phyloP scores from a whole-genome alignment of 2,113 vertebrate genomes.

The Caloenas nicobarica region DNA sequence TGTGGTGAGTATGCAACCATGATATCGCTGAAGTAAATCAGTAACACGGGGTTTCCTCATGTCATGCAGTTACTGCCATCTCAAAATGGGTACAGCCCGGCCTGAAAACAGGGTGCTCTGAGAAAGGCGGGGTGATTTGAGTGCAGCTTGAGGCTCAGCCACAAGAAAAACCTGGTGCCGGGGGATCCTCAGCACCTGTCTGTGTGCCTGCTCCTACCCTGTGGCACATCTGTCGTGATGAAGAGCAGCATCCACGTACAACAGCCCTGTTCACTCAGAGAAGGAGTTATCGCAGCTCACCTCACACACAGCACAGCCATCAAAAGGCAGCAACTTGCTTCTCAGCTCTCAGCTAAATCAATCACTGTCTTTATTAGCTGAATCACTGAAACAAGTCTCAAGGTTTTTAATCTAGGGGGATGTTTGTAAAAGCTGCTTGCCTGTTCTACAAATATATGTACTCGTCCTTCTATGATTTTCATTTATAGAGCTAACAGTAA shows the following conservation, averaged over 20 bases:
- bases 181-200: neutral
- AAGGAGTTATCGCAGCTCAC: neutral
- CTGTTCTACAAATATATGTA: neutral
- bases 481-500: neutral
- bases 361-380: neutral
- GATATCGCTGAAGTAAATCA: neutral
- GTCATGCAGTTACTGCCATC: neutral
- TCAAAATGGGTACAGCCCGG: neutral
- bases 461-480: neutral
- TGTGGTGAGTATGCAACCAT: neutral
- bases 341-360: neutral
- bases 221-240: neutral
- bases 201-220: neutral
- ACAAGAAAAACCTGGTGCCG: neutral
- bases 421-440: neutral
- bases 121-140: neutral
- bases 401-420: neutral
- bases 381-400: neutral
- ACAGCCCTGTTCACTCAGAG: neutral
- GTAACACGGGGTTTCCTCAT: neutral
- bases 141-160: neutral
- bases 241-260: accelerated
- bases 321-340: neutral
- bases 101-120: neutral
- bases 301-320: neutral